Base-by-base conservation (phyloP, 2,888 invertebrate genomes). In the Cylloceria caligata region DNA sequence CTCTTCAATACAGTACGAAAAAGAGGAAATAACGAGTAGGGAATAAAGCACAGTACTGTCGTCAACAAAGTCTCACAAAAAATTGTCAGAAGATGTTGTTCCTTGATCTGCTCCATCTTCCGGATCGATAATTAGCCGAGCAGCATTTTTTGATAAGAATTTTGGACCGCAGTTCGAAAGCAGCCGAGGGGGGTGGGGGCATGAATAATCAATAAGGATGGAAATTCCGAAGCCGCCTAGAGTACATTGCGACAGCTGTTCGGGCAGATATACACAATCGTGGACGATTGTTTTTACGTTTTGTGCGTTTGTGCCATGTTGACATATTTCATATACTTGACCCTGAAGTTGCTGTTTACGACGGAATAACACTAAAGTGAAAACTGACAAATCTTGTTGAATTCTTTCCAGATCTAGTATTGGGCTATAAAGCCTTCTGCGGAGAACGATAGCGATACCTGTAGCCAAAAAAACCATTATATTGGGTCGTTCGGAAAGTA, bases 161-260 rank as follows among this genome's bases (percentile, higher is more conserved):
- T 7, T 55, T 19, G 19, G 19, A 57, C n/a, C 55, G n/a, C 21
- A 30, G 30, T 55, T 30, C n/a, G 42, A 34, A 65, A 74, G 55
- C 30, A 55, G n/a, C 49, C 24, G 65, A 9, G 47, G 30, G 73
- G 16, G 24, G 6, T 19, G 60, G 11, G 68, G 68, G 36, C 11
- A 27, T 67, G 75, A 76, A 76, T 76, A 76, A 76, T 76, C 47
- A 68, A 68, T 39, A 45, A 67, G 67, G 36, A 42, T 47, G 47
- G 47, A 49, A 60, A 76, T 45, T 47, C 34, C 24, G 9, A 3
- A 34, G n/a, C 21, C 19, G 36, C 27, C 19, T 19, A 19, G 16
- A n/a, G 24, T 6, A n/a, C 47, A 60, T 68, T 68, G 47, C 49
- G 47, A 76, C 68, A 76, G 60, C 75, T 49, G 60, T 42, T 30